phyloP scores from a whole-genome alignment of 2,797 vertebrate genomes.

The Gallinago stenura region DNA sequence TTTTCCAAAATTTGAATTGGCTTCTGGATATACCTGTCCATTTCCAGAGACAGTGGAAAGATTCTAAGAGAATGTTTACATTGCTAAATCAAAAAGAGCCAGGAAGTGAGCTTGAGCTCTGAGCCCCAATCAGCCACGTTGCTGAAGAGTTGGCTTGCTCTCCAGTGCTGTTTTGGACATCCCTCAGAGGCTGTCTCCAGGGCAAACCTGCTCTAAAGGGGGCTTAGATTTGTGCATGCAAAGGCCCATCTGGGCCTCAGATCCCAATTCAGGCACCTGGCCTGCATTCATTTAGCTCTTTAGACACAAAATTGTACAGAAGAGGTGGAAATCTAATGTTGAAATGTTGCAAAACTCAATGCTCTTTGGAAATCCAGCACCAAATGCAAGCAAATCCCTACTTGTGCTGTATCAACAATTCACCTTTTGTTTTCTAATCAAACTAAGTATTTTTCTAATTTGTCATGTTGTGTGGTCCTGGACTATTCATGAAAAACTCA shows the following conservation, averaged over 20 bases:
- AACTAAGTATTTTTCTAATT: background rate
- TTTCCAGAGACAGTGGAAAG: background rate
- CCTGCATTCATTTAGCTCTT: background rate
- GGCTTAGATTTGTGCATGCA: background rate
- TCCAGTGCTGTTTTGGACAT: background rate
- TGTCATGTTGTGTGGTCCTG: background rate
- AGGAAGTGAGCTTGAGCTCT: background rate
- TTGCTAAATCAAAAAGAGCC: background rate
- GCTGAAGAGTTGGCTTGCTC: background rate
- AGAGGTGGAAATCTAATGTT: background rate
- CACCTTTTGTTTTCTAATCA: background rate
- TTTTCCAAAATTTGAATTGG: background rate
- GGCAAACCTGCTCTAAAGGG: background rate
- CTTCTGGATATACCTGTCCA: background rate
- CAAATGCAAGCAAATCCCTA: background rate
- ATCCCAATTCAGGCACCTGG: background rate
- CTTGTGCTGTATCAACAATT: background rate
- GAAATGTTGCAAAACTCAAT: background rate
- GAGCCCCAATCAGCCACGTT: background rate
- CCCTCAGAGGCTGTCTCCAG: background rate
- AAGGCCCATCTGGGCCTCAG: background rate
- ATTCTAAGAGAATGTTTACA: background rate
- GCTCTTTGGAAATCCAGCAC: background rate
- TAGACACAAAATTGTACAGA: background rate
- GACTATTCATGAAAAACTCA: background rate